Evolutionary conservation across 64 coral and sea anemone species (phyloP).

Genomic region (Dendrophyllia cribrosa): DNA sequence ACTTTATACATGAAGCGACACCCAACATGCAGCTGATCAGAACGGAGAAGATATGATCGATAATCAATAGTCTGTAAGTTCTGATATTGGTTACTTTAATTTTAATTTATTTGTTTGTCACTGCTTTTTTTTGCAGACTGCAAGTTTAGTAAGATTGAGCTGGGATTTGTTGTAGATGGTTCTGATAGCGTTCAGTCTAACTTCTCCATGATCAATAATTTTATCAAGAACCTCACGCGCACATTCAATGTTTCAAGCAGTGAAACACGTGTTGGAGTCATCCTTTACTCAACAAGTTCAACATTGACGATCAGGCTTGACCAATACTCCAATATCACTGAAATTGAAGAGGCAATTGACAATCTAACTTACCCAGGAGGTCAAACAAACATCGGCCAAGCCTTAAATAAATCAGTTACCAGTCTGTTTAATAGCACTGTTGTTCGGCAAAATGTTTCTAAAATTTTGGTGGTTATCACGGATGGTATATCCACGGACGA

Average conservation of each 20-base stretch:
- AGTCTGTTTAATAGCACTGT: slow-evolving; percentile 31
- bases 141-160: slow-evolving; percentile 69
- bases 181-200: slow-evolving; percentile 77
- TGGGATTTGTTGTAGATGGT: slow-evolving; percentile 75
- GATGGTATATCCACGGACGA: slow-evolving; percentile 57
- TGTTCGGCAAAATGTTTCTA: slow-evolving; percentile 42
- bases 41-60: too few species aligned
- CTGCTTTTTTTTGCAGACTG: slow-evolving; percentile 35
- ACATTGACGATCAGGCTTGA: slow-evolving; percentile 38
- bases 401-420: neutral
- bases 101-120: too few species aligned
- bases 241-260: slow-evolving; percentile 65
- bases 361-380: slow-evolving; percentile 57
- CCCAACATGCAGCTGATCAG: too few species aligned
- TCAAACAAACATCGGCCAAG: slow-evolving; percentile 66
- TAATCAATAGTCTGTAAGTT: too few species aligned
- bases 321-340: slow-evolving; percentile 21
- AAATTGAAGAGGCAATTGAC: slow-evolving; percentile 50
- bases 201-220: slow-evolving; percentile 66
- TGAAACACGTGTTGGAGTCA: slow-evolving; percentile 65
- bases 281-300: slow-evolving; percentile 63
- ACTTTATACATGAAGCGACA: too few species aligned
- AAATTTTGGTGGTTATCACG: slow-evolving; percentile 65
- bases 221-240: slow-evolving; percentile 52
- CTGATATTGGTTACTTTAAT: too few species aligned